Evolutionary conservation across 2,888 invertebrate genomes (phyloP), one percentile per base, ranked within the genome.

Genomic region (Drosophila mimetica): DNA sequence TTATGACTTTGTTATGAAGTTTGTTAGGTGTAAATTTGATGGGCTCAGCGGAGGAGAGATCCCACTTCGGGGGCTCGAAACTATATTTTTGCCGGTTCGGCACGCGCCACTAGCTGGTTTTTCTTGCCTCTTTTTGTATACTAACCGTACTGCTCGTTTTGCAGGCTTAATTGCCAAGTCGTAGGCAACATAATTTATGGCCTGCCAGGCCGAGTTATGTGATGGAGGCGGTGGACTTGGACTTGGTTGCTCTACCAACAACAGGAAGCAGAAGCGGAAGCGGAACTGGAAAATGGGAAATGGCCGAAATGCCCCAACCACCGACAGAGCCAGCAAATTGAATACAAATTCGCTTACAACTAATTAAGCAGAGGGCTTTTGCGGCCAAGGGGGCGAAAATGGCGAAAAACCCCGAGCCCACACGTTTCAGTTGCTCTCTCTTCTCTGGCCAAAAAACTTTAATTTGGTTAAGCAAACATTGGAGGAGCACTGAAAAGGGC

Each of bases 11-110:
- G 82, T 82, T 82, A 82, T 82, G 82, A 87, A 82, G 82, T 87
- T 82, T 85, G 82, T 79, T 80, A 86, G 82, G 87, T 82, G 82
- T 85, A 86, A 82, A 82, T 82, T 85, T 86, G 87, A 82, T 82
- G 87, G 64, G 71, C 76, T 37, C 72, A 63, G 47, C 74, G 57
- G 58, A 71, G 71, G 73, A 47, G 59, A 54, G 37, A 36, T 34
- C 28, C 34, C 34, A 52, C 37, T 46, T 60, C 18, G 28, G 60
- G 25, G 60, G 34, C 42, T 47, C 30, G 22, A 47, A 63, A 64
- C 64, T 64, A 64, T 64, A 44, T 65, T 63, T 57, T 18, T 28
- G 57, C 25, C 28, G 22, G 63, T 63, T 37, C 25, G 53, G 64
- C 64, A 65, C 64, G 67, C 54, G 53, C 67, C 64, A 52, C 52